These are phyloP conservation scores for Drosophila nigrodunni DNA, from an alignment of 1,140 invertebrate genomes.

Conservation along the genomic window DNA sequence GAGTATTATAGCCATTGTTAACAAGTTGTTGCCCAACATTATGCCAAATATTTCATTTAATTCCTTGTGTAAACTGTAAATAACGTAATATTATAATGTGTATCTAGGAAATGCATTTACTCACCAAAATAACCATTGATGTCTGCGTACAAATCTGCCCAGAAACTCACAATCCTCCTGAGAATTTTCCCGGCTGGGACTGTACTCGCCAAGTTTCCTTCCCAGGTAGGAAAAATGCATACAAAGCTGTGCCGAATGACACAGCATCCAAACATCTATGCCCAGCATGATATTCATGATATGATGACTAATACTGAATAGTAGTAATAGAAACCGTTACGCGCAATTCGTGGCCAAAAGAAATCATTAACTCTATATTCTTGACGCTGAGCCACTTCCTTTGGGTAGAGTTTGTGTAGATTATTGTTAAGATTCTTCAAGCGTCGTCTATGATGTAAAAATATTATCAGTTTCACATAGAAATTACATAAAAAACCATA, in stretches of 20 bases:
- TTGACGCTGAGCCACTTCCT: not conserved
- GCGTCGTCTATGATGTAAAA: constrained; percentile 33
- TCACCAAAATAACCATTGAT: constrained; percentile 49
- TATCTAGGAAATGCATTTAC: not conserved
- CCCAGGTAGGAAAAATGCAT: constrained; percentile 58
- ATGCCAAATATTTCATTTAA: constrained; percentile 53
- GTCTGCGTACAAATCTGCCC: constrained; percentile 24
- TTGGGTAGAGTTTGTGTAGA: constrained; percentile 41
- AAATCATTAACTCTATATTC: constrained; percentile 46
- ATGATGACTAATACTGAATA: constrained; percentile 39
- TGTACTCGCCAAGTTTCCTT: constrained; percentile 12
- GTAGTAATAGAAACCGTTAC: constrained; percentile 40
- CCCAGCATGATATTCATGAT: constrained; percentile 46
- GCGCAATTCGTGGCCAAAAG: constrained; percentile 35
- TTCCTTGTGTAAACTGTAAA: constrained; percentile 45
- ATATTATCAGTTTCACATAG: constrained; percentile 44
- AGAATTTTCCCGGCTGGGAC: constrained; percentile 12
- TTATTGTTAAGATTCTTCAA: constrained; percentile 15
- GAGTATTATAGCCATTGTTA: constrained; percentile 47
- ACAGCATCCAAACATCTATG: constrained; percentile 63
- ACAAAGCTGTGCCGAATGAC: constrained; percentile 44
- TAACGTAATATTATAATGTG: not conserved
- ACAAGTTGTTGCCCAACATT: constrained; percentile 54
- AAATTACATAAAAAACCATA: constrained; percentile 51
- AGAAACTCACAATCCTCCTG: constrained; percentile 40